Evolutionary conservation across 2,113 vertebrate genomes (phyloP).

Genomic region (human (Homo sapiens)): GRCh38 chr7:48443001-48443500

Average conservation of each 20-base stretch:
- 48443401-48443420: rapidly evolving
- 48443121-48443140: background rate
- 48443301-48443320: rapidly evolving
- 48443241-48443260: background rate
- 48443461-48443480: background rate
- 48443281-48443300: too few species aligned
- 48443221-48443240: background rate
- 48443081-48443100: too few species aligned
- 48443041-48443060: background rate
- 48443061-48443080: rapidly evolving
- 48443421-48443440: rapidly evolving
- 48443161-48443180: background rate
- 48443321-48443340: background rate
- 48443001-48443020: background rate
- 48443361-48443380: too few species aligned
- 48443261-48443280: background rate
- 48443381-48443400: background rate
- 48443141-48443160: rapidly evolving
- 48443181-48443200: rapidly evolving
- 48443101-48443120: rapidly evolving
- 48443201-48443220: background rate
- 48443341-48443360: too few species aligned
- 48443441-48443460: rapidly evolving
- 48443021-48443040: background rate
- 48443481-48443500: background rate